Evolutionary conservation across 64 coral and sea anemone species (phyloP).

Genomic region (Catalaphyllia jardinei): DNA sequence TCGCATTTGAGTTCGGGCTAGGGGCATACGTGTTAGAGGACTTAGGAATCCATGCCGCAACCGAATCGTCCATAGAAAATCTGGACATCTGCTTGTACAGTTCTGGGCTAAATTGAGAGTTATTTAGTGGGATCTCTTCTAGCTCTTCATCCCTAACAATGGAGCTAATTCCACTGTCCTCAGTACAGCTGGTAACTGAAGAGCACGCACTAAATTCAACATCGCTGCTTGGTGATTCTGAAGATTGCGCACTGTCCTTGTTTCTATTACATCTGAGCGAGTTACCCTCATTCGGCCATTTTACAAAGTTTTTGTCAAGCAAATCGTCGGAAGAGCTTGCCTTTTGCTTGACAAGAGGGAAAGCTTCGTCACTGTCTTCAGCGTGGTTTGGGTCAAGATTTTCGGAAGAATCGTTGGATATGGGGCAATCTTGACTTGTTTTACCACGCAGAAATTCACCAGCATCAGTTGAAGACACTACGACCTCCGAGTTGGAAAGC

Average conservation of each 20-base stretch:
- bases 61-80: slow-evolving; percentile 62
- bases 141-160: slow-evolving; percentile 89
- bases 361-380: slow-evolving; percentile 25
- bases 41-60: slow-evolving; percentile 87
- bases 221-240: slow-evolving; percentile 89
- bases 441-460: neutral
- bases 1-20: neutral
- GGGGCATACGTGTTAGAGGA: slow-evolving; percentile 82
- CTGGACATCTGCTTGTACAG: slow-evolving; percentile 79
- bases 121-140: slow-evolving; percentile 89
- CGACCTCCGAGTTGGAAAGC: neutral
- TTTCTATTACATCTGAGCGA: slow-evolving; percentile 7
- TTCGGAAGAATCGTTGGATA: slow-evolving; percentile 3
- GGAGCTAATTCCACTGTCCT: slow-evolving; percentile 90
- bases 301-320: slow-evolving; percentile 33
- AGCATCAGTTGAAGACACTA: neutral
- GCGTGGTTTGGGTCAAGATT: neutral
- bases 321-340: neutral
- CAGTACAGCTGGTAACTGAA: slow-evolving; percentile 81
- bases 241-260: slow-evolving; percentile 55
- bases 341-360: neutral
- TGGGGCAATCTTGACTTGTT: neutral
- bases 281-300: slow-evolving; percentile 18
- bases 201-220: slow-evolving; percentile 87
- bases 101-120: slow-evolving; percentile 56